phyloP scores from a whole-genome alignment of 64 coral and sea anemone genomes.

The Platygyra sinensis region DNA sequence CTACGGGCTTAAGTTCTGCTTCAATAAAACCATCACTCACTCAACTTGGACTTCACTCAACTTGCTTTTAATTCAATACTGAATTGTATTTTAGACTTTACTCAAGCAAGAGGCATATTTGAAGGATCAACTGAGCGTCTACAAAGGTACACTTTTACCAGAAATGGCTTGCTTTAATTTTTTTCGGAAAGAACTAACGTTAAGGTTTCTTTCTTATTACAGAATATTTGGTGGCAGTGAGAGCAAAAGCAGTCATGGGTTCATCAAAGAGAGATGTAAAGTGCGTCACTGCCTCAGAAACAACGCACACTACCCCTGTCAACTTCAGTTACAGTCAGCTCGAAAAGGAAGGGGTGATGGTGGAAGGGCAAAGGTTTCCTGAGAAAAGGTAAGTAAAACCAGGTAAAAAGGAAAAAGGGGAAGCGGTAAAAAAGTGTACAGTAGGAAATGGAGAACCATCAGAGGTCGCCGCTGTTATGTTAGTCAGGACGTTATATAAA shows the following conservation, averaged over 20 bases:
- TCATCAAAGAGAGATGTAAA: conserved; percentile 53
- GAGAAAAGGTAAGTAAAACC: conserved; percentile 31
- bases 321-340: conserved; percentile 57
- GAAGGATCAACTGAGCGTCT: conserved; percentile 53
- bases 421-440: too few species aligned
- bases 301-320: neutral
- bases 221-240: conserved; percentile 64
- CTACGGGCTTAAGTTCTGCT: too few species aligned
- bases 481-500: too few species aligned
- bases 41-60: too few species aligned
- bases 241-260: conserved; percentile 54
- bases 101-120: conserved; percentile 47
- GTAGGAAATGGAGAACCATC: too few species aligned
- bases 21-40: too few species aligned
- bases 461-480: too few species aligned
- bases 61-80: neutral
- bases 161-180: neutral
- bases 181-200: neutral
- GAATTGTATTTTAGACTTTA: conserved; percentile 41
- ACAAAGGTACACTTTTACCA: conserved; percentile 44
- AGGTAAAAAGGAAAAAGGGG: neutral
- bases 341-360: conserved; percentile 62
- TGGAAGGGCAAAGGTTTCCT: conserved; percentile 34
- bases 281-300: conserved; percentile 15
- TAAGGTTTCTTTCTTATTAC: neutral